Conservation (phyloP, 2,888 invertebrate genomes). For the Drosophila paracracens region DNA sequence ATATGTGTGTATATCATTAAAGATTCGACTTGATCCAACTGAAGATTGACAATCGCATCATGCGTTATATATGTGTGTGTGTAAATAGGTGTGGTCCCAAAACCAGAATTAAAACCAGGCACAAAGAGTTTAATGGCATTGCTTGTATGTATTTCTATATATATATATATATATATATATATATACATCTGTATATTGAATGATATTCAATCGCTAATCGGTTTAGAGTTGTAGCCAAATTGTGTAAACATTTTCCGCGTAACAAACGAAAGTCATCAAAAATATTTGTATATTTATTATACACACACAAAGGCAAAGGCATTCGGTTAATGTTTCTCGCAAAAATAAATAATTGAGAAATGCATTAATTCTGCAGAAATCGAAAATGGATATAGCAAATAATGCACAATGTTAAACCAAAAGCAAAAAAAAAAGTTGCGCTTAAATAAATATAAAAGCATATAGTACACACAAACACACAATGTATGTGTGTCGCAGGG, state of each 20-base stretch:
- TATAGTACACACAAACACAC: not conserved
- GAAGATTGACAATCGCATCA: constrained; percentile 49
- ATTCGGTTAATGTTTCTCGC: constrained; percentile 31
- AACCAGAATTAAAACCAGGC: constrained; percentile 20
- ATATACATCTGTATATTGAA: constrained; percentile 14
- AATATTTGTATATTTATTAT: constrained; percentile 3
- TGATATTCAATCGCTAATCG: constrained; percentile 45
- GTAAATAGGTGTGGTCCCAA: constrained; percentile 40
- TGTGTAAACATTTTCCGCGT: constrained; percentile 56
- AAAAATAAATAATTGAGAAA: constrained; percentile 10
- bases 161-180: not conserved
- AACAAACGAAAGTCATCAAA: constrained; percentile 24
- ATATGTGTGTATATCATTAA: constrained; percentile 12
- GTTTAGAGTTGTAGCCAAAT: constrained; percentile 33
- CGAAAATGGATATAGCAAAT: constrained; percentile 41
- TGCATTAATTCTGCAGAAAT: constrained; percentile 34
- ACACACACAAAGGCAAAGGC: not conserved
- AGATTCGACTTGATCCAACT: constrained; percentile 16
- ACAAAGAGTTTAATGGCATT: not conserved
- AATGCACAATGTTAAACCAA: constrained; percentile 4
- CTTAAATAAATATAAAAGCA: not conserved
- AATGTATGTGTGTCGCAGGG: not conserved
- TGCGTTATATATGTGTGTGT: constrained; percentile 19
- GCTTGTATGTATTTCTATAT: not conserved
- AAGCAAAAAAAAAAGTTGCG: constrained; percentile 1